Percentiles rank a stretch among this genome's conserved stretches.
Evolutionary conservation across 2,797 vertebrate genomes (phyloP).

Genomic region (Sebastes diaconus): DNA sequence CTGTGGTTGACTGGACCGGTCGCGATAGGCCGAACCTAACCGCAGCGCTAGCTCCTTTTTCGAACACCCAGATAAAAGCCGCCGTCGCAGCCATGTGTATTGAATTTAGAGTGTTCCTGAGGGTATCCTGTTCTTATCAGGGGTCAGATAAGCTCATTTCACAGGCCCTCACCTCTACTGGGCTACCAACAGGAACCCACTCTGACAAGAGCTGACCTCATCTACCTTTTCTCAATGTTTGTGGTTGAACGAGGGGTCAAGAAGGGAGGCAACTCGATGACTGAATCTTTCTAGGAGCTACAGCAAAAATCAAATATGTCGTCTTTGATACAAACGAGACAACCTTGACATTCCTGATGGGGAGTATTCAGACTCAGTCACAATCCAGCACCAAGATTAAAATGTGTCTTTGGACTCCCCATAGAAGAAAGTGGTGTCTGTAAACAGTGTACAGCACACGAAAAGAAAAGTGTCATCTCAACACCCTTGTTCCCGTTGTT

Average conservation of each 20-base stretch:
- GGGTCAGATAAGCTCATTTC: conserved; percentile 78
- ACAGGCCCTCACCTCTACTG: conserved; percentile 68
- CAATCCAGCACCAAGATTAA: background rate
- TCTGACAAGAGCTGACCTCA: conserved; percentile 44
- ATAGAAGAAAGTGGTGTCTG: background rate
- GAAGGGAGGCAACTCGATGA: background rate
- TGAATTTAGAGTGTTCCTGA: conserved; percentile 66
- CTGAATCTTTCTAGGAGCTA: conserved; percentile 3
- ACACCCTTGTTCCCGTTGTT: background rate
- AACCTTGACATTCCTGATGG: conserved; percentile 63
- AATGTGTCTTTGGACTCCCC: conserved; percentile 11
- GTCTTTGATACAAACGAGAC: conserved; percentile 16
- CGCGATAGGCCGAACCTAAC: conserved; percentile 16
- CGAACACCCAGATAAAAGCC: conserved; percentile 59
- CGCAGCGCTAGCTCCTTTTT: conserved; percentile 21
- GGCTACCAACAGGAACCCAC: conserved; percentile 53
- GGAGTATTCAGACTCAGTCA: conserved; percentile 28
- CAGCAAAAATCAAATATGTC: conserved; percentile 19
- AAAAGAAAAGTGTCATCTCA: background rate
- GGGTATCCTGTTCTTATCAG: conserved; percentile 78
- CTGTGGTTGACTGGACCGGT: conserved; percentile 32
- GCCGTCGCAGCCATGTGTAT: conserved; percentile 65
- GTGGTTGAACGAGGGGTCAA: conserved; percentile 8
- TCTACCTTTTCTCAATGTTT: background rate
- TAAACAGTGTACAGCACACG: background rate